Evolutionary conservation across 1,140 invertebrate genomes (phyloP).

Genomic region (Camponotus vicinus): DNA sequence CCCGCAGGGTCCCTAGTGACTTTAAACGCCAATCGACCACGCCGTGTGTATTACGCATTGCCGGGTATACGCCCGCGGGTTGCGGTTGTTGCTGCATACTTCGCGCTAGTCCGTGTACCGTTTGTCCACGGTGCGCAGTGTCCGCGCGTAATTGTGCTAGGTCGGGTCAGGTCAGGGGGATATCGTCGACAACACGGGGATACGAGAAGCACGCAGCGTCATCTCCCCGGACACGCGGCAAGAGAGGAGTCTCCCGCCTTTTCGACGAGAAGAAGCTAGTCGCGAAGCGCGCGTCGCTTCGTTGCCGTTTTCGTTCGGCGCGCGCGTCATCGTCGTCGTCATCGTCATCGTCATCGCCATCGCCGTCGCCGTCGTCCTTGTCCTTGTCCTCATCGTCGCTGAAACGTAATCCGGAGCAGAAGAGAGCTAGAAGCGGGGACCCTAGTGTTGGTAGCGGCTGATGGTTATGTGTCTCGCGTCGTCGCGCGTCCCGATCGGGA

Average conservation of each 20-base stretch:
- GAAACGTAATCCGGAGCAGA: background rate
- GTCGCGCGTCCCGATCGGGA: constrained; percentile 64
- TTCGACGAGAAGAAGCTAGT: too few species aligned
- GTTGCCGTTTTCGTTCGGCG: too few species aligned
- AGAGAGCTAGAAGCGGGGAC: too few species aligned
- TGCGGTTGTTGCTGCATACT: constrained; percentile 64
- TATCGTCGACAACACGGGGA: constrained; percentile 3
- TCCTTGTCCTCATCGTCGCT: background rate
- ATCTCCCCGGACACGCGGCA: background rate
- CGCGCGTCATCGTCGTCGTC: background rate
- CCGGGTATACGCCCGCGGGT: constrained; percentile 65
- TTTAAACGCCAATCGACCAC: too few species aligned
- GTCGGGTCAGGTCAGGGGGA: background rate
- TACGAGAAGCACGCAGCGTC: background rate
- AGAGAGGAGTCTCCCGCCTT: too few species aligned
- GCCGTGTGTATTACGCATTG: too few species aligned
- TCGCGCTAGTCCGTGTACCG: constrained; percentile 45
- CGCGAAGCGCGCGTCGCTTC: too few species aligned
- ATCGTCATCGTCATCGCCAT: background rate
- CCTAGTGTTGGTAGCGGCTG: constrained; percentile 3
- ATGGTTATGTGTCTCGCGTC: constrained; percentile 71
- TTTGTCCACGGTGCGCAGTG: background rate
- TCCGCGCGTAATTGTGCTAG: constrained; percentile 39
- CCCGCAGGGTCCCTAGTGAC: too few species aligned
- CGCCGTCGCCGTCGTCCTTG: background rate